Evolutionary conservation across 53 echinoderm and acorn worm genomes (phyloP), one percentile per base, ranked within the genome.

Genomic region (Antedon mediterranea): DNA sequence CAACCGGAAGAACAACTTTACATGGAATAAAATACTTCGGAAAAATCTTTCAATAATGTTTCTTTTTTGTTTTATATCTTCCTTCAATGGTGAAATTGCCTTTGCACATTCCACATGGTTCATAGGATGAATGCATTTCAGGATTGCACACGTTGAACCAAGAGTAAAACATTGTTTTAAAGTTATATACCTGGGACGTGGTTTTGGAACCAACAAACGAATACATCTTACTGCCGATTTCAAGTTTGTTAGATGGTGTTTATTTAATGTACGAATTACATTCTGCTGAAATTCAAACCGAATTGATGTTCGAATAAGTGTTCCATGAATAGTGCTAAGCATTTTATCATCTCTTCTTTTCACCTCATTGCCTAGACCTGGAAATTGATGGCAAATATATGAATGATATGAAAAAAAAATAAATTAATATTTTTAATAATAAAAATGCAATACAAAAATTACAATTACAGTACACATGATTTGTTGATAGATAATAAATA

Each of bases 1-100:
- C 3, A 86, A 73, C 30, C 88, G 77, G 3, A 86, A 9, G 73
- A 73, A 78, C 0, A 91, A 41, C 32, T 78, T 80, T 8, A 81
- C 28, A 32, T 57, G 57, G 20, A 57, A 57, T 57, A 57, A 15
- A 57, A 57, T 57, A 57, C 57, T 57, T 23, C 23, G 11, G 11
- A 57, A 57, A 57, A 57, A 3, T 23, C 57, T 57, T 3, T 2
- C 1, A 26, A 57, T 18, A 18, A 57, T 57, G 23, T 57, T 23
- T 2, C 57, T 57, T 8, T 57, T 8, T 26, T 15, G 57, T 57
- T 26, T 1, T 23, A 57, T 26, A 57, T 57, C 57, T 23, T 57
- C 23, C 2, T 3, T 2, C 23, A 23, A 23, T 11, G 57, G 57
- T 57, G 23, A 57, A 26, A 57, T 15, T 4, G 37, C 37, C 23